Evolutionary conservation across 64 coral and sea anemone species (phyloP).

Genomic region (Montipora cactus): DNA sequence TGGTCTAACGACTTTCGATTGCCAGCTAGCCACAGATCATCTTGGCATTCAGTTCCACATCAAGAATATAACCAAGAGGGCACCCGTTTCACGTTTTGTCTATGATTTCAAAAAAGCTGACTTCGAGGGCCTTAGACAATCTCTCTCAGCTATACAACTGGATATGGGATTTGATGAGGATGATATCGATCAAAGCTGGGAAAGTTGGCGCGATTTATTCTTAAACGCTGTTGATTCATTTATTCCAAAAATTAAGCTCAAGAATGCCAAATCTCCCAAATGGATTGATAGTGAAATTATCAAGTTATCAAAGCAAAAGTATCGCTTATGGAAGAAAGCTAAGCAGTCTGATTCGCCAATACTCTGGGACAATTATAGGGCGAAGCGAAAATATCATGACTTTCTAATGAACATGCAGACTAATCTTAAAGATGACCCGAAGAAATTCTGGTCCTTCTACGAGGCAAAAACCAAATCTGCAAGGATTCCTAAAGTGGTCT

Average conservation of each 20-base stretch:
- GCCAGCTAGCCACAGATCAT: conserved; percentile 42
- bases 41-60: conserved; percentile 31
- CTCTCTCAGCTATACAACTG: conserved; percentile 45
- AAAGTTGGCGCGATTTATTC: conserved; percentile 52
- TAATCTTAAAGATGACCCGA: too few species aligned
- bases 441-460: too few species aligned
- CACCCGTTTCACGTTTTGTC: conserved; percentile 27
- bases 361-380: too few species aligned
- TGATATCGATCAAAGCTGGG: conserved; percentile 61
- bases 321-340: too few species aligned
- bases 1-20: conserved; percentile 46
- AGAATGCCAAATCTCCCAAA: conserved; percentile 57
- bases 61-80: conserved; percentile 10
- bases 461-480: too few species aligned
- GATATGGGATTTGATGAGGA: conserved; percentile 16
- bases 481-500: too few species aligned
- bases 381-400: too few species aligned
- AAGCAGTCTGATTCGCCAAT: too few species aligned
- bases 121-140: conserved; percentile 34
- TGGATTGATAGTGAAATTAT: conserved; percentile 66
- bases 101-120: conserved; percentile 66
- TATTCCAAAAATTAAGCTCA: conserved; percentile 50
- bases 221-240: conserved; percentile 58
- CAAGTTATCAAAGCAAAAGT: too few species aligned
- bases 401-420: too few species aligned